These are phyloP conservation scores for Microplitis demolitor DNA, from an alignment of 1,140 invertebrate species.

Conservation along the genomic window DNA sequence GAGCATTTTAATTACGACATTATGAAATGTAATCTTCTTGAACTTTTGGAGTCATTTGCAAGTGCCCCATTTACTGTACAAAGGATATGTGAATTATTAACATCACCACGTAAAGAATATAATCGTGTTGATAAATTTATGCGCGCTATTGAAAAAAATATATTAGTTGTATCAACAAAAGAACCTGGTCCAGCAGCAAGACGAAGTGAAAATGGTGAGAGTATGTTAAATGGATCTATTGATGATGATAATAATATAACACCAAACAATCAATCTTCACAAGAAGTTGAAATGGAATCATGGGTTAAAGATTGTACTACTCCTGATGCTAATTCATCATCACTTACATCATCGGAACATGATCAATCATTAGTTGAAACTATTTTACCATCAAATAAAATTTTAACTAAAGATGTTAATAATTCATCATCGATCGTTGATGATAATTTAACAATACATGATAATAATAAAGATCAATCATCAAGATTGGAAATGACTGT, in stretches of 20 bases:
- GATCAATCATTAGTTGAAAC: constrained; percentile 1
- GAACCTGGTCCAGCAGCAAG: constrained; percentile 74
- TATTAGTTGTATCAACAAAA: constrained; percentile 92
- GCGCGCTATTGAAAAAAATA: constrained; percentile 92
- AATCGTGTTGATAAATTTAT: constrained; percentile 95
- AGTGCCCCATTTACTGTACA: constrained; percentile 97
- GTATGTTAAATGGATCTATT: constrained; percentile 63
- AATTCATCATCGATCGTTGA: neutral
- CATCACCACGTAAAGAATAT: constrained; percentile 90
- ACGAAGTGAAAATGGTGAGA: constrained; percentile 71
- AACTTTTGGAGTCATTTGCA: constrained; percentile 80
- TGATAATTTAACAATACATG: neutral
- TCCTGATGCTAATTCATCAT: constrained; percentile 26
- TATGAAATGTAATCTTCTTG: constrained; percentile 83
- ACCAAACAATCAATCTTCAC: constrained; percentile 35
- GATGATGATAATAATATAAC: constrained; percentile 48
- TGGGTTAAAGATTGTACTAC: constrained; percentile 54
- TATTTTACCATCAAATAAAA: neutral
- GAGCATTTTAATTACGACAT: constrained; percentile 89
- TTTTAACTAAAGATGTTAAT: neutral
- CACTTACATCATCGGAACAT: constrained; percentile 10
- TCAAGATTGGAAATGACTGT: constrained; percentile 4
- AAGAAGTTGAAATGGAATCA: constrained; percentile 56
- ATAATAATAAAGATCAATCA: neutral
- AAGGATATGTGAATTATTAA: constrained; percentile 90